Conservation (phyloP, 1,140 invertebrate genomes). For the Bombus confusus region DNA sequence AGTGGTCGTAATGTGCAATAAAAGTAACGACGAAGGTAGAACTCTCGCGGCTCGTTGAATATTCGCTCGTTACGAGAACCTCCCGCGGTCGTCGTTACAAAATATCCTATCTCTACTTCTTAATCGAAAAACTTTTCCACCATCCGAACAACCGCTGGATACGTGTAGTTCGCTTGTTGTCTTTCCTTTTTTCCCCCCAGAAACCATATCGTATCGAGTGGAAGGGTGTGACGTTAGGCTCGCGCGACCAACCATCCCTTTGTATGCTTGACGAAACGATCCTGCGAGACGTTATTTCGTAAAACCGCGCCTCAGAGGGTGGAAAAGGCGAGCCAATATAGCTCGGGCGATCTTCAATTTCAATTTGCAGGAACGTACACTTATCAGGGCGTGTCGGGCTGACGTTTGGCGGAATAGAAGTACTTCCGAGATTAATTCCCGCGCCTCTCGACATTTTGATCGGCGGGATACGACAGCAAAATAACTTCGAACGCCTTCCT, state of each 20-base stretch:
- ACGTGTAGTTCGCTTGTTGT: neutral
- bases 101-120: conserved; percentile 13
- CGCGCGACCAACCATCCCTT: neutral
- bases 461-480: conserved; percentile 60
- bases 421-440: conserved; percentile 65
- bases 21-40: conserved; percentile 34
- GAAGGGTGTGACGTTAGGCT: neutral
- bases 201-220: neutral
- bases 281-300: conserved; percentile 6
- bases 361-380: conserved; percentile 62
- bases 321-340: conserved; percentile 24
- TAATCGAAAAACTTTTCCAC: conserved; percentile 32
- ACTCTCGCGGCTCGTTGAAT: conserved; percentile 32
- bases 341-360: conserved; percentile 59
- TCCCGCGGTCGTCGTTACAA: neutral
- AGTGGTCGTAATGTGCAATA: neutral
- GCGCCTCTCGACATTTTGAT: conserved; percentile 65
- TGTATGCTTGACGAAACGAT: neutral
- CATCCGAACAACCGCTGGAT: neutral
- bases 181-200: neutral
- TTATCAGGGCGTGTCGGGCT: conserved; percentile 61
- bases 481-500: conserved; percentile 59
- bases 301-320: conserved; percentile 4
- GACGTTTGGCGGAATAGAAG: conserved; percentile 66
- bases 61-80: conserved; percentile 15